phyloP scores from a whole-genome alignment of 2,888 invertebrate species.

The Volucella inanis region DNA sequence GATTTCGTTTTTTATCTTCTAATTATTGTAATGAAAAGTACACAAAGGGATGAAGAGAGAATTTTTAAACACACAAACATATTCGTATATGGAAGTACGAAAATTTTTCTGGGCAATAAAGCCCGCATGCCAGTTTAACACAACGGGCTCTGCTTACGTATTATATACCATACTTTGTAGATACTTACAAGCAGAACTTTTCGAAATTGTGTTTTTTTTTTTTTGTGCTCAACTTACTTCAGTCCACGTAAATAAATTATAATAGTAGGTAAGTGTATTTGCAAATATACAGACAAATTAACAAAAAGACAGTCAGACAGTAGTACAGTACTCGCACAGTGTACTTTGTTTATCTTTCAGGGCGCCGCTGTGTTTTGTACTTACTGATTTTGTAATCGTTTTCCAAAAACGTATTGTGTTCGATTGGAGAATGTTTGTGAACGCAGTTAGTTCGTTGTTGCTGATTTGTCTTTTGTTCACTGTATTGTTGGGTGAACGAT shows the following conservation, averaged over 20 bases:
- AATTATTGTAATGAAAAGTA: constrained; percentile 37
- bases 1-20: constrained; percentile 1
- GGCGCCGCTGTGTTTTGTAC: constrained; percentile 3
- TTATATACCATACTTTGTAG: neutral
- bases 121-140: constrained; percentile 1
- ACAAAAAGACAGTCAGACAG: no score
- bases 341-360: constrained; percentile 10
- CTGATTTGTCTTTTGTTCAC: neutral
- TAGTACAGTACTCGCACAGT: neutral
- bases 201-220: constrained; percentile 17
- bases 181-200: constrained; percentile 4
- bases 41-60: constrained; percentile 10
- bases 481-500: constrained; percentile 12
- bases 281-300: neutral
- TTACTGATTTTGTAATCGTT: constrained; percentile 50
- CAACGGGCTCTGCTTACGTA: neutral
- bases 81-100: neutral
- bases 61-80: constrained; percentile 6
- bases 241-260: constrained; percentile 15
- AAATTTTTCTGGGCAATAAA: neutral
- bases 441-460: neutral
- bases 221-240: constrained; percentile 15
- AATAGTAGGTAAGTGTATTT: neutral
- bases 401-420: constrained; percentile 43
- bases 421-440: constrained; percentile 6